Evolutionary conservation across 2,888 invertebrate genomes (phyloP), one percentile per base, ranked within the genome.

Genomic region (Eupithecia vulgata): DNA sequence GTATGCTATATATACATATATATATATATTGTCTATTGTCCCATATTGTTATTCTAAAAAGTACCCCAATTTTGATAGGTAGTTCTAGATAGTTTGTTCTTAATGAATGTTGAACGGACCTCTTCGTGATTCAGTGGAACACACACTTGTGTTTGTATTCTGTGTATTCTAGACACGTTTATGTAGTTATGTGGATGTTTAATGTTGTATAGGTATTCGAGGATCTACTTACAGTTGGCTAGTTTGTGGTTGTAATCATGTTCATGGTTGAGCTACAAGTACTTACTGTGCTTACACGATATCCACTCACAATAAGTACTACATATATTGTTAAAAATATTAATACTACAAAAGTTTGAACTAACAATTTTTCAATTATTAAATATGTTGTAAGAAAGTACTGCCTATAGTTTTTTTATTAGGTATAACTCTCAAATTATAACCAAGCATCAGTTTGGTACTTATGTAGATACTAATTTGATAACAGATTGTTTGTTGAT

Each of bases 41-140:
- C 5, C 64, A 64, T 21, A 64, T 37, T 64, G n/a, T 45, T 68
- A 59, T 30, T n/a, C n/a, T 35, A 48, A 15, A 61, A 35, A 68
- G 13, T 40, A 17, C 66, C 70, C 75, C 72, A 73, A 25, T 34
- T 7, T 61, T 42, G n/a, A n/a, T n/a, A n/a, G n/a, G n/a, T 42
- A 15, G 15, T 59, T 30, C 59, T 45, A 45, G 45, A 45, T 10
- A 12, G 21, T 52, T 21, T 52, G 10, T 21, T 52, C n/a, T 21
- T 8, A 2, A n/a, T 17, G 45, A n/a, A 45, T 45, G 45, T 45
- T 45, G 15, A n/a, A 7, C 8, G 45, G n/a, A 45, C 42, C 6
- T 45, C 6, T 45, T 17, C 17, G 10, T 21, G n/a, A n/a, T n/a
- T n/a, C n/a, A n/a, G n/a, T n/a, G n/a, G n/a, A n/a, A n/a, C 30